Percentiles rank a stretch among this genome's conserved stretches.
phyloP scores from a whole-genome alignment of 2,888 invertebrate genomes.

The Conops quadrifasciatus region DNA sequence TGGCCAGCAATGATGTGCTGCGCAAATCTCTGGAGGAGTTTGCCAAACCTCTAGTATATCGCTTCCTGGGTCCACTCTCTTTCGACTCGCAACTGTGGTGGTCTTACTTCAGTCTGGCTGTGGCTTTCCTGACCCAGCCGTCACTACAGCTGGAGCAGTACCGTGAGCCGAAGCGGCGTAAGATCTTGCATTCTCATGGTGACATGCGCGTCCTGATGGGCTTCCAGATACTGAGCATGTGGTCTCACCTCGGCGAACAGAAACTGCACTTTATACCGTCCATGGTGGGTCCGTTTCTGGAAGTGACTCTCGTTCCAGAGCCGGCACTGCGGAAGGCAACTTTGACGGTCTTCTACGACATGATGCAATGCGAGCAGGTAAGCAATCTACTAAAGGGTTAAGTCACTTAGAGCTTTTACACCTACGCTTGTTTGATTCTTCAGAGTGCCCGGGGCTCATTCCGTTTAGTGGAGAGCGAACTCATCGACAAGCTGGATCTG shows the following conservation, averaged over 20 bases:
- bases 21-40: slow-evolving; percentile 86
- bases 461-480: slow-evolving; percentile 88
- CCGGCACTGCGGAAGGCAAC: slow-evolving; percentile 86
- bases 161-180: slow-evolving; percentile 80
- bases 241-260: slow-evolving; percentile 88
- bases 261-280: slow-evolving; percentile 90
- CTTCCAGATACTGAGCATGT: slow-evolving; percentile 88
- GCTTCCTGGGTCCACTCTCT: slow-evolving; percentile 78
- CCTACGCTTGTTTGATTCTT: background rate
- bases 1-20: slow-evolving; percentile 87
- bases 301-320: slow-evolving; percentile 91
- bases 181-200: slow-evolving; percentile 80
- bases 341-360: slow-evolving; percentile 90
- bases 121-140: slow-evolving; percentile 82
- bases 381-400: slow-evolving; percentile 1
- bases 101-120: slow-evolving; percentile 81
- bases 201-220: slow-evolving; percentile 95
- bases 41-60: slow-evolving; percentile 84
- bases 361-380: slow-evolving; percentile 90
- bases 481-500: slow-evolving; percentile 93
- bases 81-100: slow-evolving; percentile 83
- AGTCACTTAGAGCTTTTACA: background rate
- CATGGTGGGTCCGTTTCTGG: slow-evolving; percentile 92
- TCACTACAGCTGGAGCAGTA: slow-evolving; percentile 83
- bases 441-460: slow-evolving; percentile 81